A percentile compares a stretch with the other conserved stretches of the same genome.
phyloP scores from a whole-genome alignment of 2,888 invertebrate genomes.

The Ganaspis brasiliensis region DNA sequence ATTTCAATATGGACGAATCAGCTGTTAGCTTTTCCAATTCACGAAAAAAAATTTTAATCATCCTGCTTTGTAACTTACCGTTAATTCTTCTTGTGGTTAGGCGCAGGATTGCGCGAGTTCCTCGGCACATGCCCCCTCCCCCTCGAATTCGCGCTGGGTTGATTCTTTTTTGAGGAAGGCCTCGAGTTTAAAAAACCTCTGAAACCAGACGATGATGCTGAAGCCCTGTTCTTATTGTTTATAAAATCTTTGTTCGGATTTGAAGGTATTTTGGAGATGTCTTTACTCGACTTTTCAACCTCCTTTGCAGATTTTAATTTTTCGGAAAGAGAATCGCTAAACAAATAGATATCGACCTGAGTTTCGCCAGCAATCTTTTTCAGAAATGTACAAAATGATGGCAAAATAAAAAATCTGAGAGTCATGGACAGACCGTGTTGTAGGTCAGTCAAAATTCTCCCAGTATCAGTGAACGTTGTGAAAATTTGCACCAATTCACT shows the following conservation, averaged over 20 bases:
- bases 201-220: too few relatives aligned
- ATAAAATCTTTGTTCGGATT: too few relatives aligned
- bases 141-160: too few relatives aligned
- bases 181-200: too few relatives aligned
- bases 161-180: too few relatives aligned
- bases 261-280: background rate
- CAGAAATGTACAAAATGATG: too few relatives aligned
- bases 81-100: too few relatives aligned
- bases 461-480: background rate
- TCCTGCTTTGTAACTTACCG: slow-evolving; percentile 26
- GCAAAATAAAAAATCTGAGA: background rate
- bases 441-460: slow-evolving; percentile 19
- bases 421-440: slow-evolving; percentile 23
- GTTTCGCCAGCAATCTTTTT: slow-evolving; percentile 8
- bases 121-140: too few relatives aligned
- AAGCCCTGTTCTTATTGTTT: too few relatives aligned
- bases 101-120: too few relatives aligned
- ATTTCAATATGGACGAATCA: slow-evolving; percentile 30
- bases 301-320: background rate
- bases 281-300: too few relatives aligned
- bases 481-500: too few relatives aligned
- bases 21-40: slow-evolving; percentile 44
- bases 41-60: slow-evolving; percentile 36
- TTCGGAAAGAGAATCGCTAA: slow-evolving; percentile 30
- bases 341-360: background rate